These are phyloP conservation scores for Drosophila cracens DNA, from an alignment of 2,888 invertebrate genomes.

Conservation along the genomic window DNA sequence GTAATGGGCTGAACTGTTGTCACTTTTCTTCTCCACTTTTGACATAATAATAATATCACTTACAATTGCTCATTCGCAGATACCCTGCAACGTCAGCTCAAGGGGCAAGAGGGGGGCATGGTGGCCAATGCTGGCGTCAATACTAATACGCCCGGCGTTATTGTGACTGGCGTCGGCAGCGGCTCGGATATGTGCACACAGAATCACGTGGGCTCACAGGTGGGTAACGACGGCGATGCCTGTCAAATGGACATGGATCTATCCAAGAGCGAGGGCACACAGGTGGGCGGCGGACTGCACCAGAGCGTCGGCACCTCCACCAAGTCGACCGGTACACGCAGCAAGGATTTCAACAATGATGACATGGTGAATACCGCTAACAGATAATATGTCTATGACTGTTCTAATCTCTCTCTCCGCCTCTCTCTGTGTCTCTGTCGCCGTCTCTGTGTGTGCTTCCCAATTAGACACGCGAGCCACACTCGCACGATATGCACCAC, in stretches of 20 bases:
- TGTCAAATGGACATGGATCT: slow-evolving; percentile 87
- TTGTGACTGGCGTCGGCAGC: slow-evolving; percentile 71
- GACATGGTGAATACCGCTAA: slow-evolving; percentile 86
- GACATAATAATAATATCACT: not conserved
- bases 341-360: slow-evolving; percentile 87
- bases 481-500: slow-evolving; percentile 89
- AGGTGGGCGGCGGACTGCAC: slow-evolving; percentile 91
- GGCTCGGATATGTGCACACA: slow-evolving; percentile 88
- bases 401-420: slow-evolving; percentile 5
- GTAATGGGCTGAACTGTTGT: not conserved
- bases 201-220: slow-evolving; percentile 88
- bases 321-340: slow-evolving; percentile 88
- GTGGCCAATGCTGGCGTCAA: slow-evolving; percentile 73
- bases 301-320: slow-evolving; percentile 87
- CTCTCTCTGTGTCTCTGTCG: not conserved
- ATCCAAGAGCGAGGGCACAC: slow-evolving; percentile 92
- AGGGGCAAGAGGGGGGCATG: slow-evolving; percentile 88
- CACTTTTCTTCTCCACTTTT: not conserved
- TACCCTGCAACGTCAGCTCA: slow-evolving; percentile 88
- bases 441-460: slow-evolving; percentile 1
- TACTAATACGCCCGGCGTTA: slow-evolving; percentile 72
- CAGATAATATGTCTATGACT: slow-evolving; percentile 8
- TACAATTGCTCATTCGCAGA: slow-evolving; percentile 61
- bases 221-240: slow-evolving; percentile 85
- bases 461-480: slow-evolving; percentile 88